Conservation (phyloP, 2,797 vertebrate genomes). For the Cyprinodon diabolis region DNA sequence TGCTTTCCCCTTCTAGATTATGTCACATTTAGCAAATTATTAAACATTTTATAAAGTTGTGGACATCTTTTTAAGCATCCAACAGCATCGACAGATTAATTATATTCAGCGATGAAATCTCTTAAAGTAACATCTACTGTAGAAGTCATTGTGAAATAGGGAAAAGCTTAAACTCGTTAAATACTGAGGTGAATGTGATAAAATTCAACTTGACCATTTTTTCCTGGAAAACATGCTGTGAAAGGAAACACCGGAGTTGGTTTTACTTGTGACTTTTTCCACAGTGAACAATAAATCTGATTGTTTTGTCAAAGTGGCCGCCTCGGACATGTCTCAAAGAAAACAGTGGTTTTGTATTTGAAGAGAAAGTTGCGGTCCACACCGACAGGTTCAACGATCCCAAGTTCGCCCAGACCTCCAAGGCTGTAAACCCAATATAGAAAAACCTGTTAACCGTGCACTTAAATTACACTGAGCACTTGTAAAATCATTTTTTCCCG, state of each 20-base stretch:
- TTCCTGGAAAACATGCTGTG: conserved; percentile 1
- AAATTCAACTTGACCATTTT: neutral
- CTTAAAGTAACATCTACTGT: neutral
- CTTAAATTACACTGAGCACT: conserved; percentile 40
- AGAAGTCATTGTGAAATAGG: too few species aligned
- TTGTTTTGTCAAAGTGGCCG: conserved; percentile 32
- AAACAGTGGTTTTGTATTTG: conserved; percentile 82
- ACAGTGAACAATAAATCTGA: conserved; percentile 7
- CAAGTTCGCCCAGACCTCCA: conserved; percentile 64
- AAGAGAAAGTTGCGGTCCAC: conserved; percentile 82
- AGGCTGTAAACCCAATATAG: conserved; percentile 65
- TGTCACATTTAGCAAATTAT: neutral
- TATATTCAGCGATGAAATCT: too few species aligned
- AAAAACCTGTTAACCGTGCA: conserved; percentile 59
- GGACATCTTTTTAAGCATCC: too few species aligned
- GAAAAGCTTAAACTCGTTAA: neutral
- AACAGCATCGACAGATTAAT: neutral
- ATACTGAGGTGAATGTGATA: neutral
- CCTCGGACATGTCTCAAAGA: conserved; percentile 60
- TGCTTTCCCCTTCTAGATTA: neutral
- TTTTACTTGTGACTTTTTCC: conserved; percentile 13
- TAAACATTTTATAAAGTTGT: neutral
- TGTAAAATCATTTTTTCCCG: conserved; percentile 51
- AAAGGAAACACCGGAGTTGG: neutral
- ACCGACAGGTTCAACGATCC: conserved; percentile 81